Conservation (phyloP, 2,888 invertebrate genomes). For the Lomographa bimaculata region DNA sequence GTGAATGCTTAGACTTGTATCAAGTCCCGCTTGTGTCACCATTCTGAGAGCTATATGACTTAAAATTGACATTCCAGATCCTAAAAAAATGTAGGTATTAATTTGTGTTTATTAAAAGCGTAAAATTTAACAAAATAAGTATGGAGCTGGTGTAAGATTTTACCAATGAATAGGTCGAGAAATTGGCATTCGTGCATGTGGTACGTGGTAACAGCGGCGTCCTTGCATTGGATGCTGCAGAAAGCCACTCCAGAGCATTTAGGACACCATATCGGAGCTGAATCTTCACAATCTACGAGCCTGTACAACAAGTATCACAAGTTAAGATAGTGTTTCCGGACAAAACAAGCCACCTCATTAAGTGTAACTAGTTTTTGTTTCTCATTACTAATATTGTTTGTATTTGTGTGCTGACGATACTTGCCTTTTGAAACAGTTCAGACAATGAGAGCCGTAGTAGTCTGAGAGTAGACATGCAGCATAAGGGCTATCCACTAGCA, state of each 20-base stretch:
- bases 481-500: constrained; percentile 88
- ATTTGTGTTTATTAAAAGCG: too few species aligned
- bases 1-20: constrained; percentile 73
- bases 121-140: too few species aligned
- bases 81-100: constrained; percentile 49
- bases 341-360: neutral
- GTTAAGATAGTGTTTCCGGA: neutral
- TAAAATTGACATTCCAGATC: constrained; percentile 92
- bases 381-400: too few species aligned
- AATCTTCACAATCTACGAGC: constrained; percentile 52
- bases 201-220: constrained; percentile 85
- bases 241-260: constrained; percentile 91
- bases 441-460: constrained; percentile 90
- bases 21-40: constrained; percentile 87
- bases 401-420: too few species aligned
- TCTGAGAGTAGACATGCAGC: constrained; percentile 89
- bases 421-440: constrained; percentile 90
- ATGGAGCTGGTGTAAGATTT: constrained; percentile 12
- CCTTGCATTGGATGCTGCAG: constrained; percentile 87
- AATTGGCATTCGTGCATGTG: constrained; percentile 90
- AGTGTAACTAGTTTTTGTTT: too few species aligned
- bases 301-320: too few species aligned
- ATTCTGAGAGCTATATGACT: constrained; percentile 89
- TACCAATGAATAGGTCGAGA: constrained; percentile 89
- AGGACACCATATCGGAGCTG: constrained; percentile 88